Evolutionary conservation across 2,797 vertebrate species (phyloP), one percentile per base, ranked within the genome.

Genomic region (Dendrocincla fuliginosa): DNA sequence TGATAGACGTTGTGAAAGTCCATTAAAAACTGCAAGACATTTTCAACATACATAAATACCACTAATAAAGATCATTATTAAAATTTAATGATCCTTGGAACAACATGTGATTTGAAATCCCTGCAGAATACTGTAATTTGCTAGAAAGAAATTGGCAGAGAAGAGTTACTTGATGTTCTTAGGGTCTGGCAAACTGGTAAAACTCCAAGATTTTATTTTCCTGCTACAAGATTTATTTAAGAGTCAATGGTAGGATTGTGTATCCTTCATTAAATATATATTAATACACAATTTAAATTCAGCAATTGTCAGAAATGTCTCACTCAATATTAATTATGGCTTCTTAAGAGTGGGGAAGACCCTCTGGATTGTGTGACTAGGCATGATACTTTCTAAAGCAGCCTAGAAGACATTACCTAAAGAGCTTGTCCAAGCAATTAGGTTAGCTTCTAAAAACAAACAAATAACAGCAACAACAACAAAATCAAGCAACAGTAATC

Each of bases 211-310:
- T 63, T 92, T 95, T 42, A 85, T 73, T 87, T 91, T 82, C 22
- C 78, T 92, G 47, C 50, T 35, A 41, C 13, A 82, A 79, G 69
- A 94, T 82, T 88, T 90, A 90, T 87, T 0, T 0, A 77, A 78
- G 27, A 86, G 55, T 64, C 70, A 68, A 70, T 5, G n/a, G 78
- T 8, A 89, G 44, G 56, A 82, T 22, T 12, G 0, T 37, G 13
- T 69, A 63, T 55, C 82, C 81, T 84, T 87, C 78, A 77, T 93
- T 84, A 93, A 96, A 87, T 83, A 79, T 33, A 73, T 42, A 85
- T 93, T 73, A 82, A 84, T 49, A 63, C 0, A 9, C 30, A 61
- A 75, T 77, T 92, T 19, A 74, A 73, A 83, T 65, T 30, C 59
- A 89, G 59, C 23, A 74, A 33, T 27, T 59, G 55, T 47, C 85